Conservation (phyloP, 2,888 invertebrate genomes). For the Aphidius colemani region DNA sequence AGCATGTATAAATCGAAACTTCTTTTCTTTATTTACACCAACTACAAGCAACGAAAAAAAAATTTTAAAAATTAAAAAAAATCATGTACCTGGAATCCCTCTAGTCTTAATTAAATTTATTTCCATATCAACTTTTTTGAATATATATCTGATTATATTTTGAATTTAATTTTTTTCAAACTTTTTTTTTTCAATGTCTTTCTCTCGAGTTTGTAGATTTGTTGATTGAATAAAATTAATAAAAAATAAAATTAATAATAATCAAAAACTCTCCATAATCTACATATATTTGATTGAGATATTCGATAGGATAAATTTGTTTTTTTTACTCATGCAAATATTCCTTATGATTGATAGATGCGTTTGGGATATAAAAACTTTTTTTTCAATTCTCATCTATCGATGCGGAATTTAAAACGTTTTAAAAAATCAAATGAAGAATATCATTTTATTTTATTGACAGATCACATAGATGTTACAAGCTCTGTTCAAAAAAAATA, state of each 20-base stretch:
- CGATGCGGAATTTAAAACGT: conserved; percentile 18
- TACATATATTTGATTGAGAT: neutral
- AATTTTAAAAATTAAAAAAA: too few relatives aligned
- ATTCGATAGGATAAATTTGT: conserved; percentile 5
- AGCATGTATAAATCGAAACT: conserved; percentile 40
- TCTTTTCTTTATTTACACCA: conserved; percentile 25
- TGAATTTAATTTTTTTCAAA: too few relatives aligned
- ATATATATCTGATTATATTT: too few relatives aligned
- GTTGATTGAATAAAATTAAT: conserved; percentile 11
- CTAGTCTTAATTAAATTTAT: conserved; percentile 59
- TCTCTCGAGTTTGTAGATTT: neutral
- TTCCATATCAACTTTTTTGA: conserved; percentile 42
- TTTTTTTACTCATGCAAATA: conserved; percentile 18
- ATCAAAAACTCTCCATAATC: neutral
- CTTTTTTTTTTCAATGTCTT: too few relatives aligned
- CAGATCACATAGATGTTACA: conserved; percentile 12
- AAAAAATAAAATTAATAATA: conserved; percentile 2
- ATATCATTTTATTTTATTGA: conserved; percentile 24
- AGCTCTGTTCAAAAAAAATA: neutral
- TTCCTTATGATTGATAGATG: conserved; percentile 20
- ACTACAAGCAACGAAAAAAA: neutral
- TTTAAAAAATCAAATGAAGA: conserved; percentile 12
- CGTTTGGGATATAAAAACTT: neutral
- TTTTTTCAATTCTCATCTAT: conserved; percentile 17
- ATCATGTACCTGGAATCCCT: conserved; percentile 52